Percentiles rank a stretch among this genome's conserved stretches.
phyloP scores from a whole-genome alignment of 1,140 invertebrate species.

The Pemphigus obesinymphae region DNA sequence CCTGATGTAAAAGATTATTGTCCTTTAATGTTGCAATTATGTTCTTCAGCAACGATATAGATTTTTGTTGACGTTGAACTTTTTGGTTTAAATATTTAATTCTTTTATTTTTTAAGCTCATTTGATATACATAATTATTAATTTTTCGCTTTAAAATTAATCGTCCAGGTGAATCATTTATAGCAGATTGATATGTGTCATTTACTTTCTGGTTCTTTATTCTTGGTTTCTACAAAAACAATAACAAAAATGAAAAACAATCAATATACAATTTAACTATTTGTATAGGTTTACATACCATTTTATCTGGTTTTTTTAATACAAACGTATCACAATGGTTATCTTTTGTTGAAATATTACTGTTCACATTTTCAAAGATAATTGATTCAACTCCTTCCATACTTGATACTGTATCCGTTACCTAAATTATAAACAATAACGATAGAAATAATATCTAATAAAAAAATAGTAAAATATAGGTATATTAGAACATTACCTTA shows the following conservation, averaged over 20 bases:
- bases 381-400: not conserved
- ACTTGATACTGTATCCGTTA: not conserved
- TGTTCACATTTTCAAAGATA: not conserved
- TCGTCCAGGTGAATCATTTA: not conserved
- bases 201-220: not conserved
- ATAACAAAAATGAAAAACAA: not conserved
- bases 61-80: not conserved
- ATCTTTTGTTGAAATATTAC: not conserved
- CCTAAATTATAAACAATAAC: not conserved
- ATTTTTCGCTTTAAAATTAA: not conserved
- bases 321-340: not conserved
- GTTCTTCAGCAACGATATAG: not conserved
- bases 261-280: not conserved
- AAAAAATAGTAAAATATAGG: not conserved
- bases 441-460: not conserved
- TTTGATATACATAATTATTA: not conserved
- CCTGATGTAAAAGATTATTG: not conserved
- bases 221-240: conserved; percentile 1
- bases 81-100: not conserved
- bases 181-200: not conserved
- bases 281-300: not conserved
- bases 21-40: not conserved
- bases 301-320: not conserved
- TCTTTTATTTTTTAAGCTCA: not conserved
- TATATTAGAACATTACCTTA: not conserved